Evolutionary conservation across 2,797 vertebrate genomes (phyloP), one percentile per base, ranked within the genome.

Genomic region (Rhabdomys pumilio): DNA sequence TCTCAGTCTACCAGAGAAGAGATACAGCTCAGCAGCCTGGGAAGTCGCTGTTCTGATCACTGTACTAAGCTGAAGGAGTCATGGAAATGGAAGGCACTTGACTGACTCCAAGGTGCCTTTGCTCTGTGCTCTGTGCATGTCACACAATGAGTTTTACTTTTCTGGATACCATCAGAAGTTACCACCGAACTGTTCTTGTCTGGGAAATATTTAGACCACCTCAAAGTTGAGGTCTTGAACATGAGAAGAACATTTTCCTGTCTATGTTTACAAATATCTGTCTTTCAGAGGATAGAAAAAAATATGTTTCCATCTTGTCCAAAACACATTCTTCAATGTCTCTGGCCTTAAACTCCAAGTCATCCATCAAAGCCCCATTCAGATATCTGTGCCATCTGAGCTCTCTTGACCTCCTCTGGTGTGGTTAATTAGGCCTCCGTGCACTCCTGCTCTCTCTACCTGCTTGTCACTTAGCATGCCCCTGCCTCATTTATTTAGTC

Each of bases 281-380:
- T 53, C 73, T 79, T 73, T 77, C 1, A 19, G n/a, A 3, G 14
- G 4, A 38, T 1, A 88, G 85, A 29, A 85, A 91, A 89, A 93
- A 69, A 29, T 19, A 44, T 38, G 2, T 31, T 95, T 90, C 24
- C 2, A 38, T 53, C 90, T 65, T 72, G 12, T 77, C 29, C 34
- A 77, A 84, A 89, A 75, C 55, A 63, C 20, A 47, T 75, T 75
- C 34, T 89, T 94, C 31, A 26, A 67, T 81, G 57, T 93, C 57
- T 55, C 65, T 10, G 55, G 34, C 65, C 11, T 87, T 65, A 26
- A 93, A 44, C 34, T 72, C 59, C 12, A 76, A 31, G 34, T 79
- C 82, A 80, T 69, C 81, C 61, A 86, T 24, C 38, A 90, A 93
- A 88, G 80, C 12, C 34, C 22, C 31, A 59, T 38, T 90, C 34